These are phyloP conservation scores for Hoplodrina ambigua DNA, from an alignment of 2,888 invertebrate genomes.

Conservation along the genomic window DNA sequence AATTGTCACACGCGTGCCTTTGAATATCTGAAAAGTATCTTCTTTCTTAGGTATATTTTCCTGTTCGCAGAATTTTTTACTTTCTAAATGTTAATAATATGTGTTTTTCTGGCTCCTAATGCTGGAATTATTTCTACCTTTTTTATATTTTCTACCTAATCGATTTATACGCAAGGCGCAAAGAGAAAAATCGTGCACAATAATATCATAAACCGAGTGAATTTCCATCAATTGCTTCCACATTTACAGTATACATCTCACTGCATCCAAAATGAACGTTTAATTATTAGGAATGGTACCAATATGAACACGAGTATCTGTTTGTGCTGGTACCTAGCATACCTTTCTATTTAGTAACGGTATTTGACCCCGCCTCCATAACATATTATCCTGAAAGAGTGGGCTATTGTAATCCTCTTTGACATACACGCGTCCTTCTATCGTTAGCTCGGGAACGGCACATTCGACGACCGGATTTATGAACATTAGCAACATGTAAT, in stretches of 20 bases:
- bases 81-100: neutral
- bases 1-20: conserved; percentile 75
- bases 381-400: conserved; percentile 59
- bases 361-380: conserved; percentile 74
- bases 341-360: conserved; percentile 83
- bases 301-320: neutral
- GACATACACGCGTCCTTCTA: neutral
- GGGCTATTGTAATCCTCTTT: neutral
- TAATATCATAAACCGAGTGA: neutral
- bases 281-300: neutral
- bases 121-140: neutral
- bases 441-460: neutral
- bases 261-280: neutral
- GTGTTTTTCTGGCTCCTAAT: no score
- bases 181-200: neutral
- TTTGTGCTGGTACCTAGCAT: conserved; percentile 5
- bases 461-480: conserved; percentile 14
- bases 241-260: conserved; percentile 1
- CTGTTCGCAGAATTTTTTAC: neutral
- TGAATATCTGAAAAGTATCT: conserved; percentile 75
- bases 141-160: neutral
- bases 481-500: conserved; percentile 11
- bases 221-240: conserved; percentile 9
- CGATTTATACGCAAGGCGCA: neutral
- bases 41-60: neutral